Evolutionary conservation across 2,888 invertebrate species (phyloP), one percentile per base, ranked within the genome.

Genomic region (Drosophila eohydei): DNA sequence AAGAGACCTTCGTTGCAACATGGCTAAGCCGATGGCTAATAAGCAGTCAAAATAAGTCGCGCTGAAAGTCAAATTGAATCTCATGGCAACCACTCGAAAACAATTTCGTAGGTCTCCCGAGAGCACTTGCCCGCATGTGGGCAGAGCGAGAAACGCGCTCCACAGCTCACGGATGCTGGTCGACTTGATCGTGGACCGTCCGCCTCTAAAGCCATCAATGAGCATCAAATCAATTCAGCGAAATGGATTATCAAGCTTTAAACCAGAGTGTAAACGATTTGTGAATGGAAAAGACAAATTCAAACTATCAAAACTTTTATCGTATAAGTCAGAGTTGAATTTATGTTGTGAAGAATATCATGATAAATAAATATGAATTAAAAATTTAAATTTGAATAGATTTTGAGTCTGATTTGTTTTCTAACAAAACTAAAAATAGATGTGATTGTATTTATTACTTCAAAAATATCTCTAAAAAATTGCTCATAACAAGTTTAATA

Each of bases 1-100:
- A 41, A 16, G 51, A 78, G 81, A 70, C 88, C 83, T 83, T 87
- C 88, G 54, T 73, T 78, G 84, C 88, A 78, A 71, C 70, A 87
- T 84, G 52, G 41, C 59, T 58, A 52, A 38, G 28, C n/a, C 43
- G 59, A 65, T 52, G 54, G 65, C 62, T 69, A 74, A 82, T 74
- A 44, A 51, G 48, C 51, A 59, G 61, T 72, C 73, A 55, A 66
- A 88, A 76, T 76, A 79, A 85, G 59, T 69, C 74, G 69, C 60
- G 68, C 75, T 61, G 85, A 89, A 84, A 87, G 88, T 78, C 71
- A 66, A 81, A 48, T 36, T 55, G 48, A 43, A 14, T 6, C 21
- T 44, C 40, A 69, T 43, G 58, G 61, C 58, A 62, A 57, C 63
- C 48, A 50, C 38, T 52, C 52, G 36, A 51, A 58, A 63, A 32